A percentile compares a stretch with the other conserved stretches of the same genome.
These are phyloP conservation scores for Drosophila saltans DNA, from an alignment of 1,140 invertebrate genomes.

Conservation along the genomic window DNA sequence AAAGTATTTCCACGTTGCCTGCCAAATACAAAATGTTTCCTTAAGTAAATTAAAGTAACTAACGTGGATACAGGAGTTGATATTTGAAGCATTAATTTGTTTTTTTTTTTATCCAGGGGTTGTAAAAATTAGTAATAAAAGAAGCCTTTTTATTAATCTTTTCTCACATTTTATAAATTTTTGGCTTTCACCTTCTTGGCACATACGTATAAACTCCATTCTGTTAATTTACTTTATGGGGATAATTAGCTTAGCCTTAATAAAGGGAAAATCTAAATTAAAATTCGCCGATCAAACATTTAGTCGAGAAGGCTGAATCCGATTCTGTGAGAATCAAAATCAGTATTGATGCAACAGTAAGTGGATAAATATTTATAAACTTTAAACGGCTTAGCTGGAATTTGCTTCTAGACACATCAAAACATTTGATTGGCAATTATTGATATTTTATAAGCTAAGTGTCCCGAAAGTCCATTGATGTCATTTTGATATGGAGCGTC, in stretches of 20 bases:
- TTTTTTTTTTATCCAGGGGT: no score
- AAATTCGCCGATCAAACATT: no score
- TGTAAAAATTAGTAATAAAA: no score
- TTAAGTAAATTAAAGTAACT: not conserved
- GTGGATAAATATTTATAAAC: not conserved
- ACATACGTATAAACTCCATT: not conserved
- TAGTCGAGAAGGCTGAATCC: no score
- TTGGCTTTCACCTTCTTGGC: no score
- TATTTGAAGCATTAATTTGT: not conserved
- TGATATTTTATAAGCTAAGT: constrained; percentile 60
- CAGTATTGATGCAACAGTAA: no score
- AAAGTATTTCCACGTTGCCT: constrained; percentile 1
- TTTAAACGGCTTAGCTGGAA: not conserved
- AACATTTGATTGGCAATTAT: constrained; percentile 65
- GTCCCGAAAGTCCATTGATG: constrained; percentile 38
- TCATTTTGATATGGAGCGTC: constrained; percentile 46
- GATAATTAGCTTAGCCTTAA: not conserved
- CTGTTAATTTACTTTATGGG: constrained; percentile 8
- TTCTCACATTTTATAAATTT: no score
- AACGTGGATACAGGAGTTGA: not conserved
- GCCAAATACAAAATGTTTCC: not conserved
- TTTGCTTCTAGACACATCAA: constrained; percentile 11
- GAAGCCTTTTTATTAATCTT: no score
- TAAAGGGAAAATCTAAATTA: not conserved
- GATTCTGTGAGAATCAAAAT: no score